phyloP scores from a whole-genome alignment of 2,888 invertebrate species.

The Molorchus minor region DNA sequence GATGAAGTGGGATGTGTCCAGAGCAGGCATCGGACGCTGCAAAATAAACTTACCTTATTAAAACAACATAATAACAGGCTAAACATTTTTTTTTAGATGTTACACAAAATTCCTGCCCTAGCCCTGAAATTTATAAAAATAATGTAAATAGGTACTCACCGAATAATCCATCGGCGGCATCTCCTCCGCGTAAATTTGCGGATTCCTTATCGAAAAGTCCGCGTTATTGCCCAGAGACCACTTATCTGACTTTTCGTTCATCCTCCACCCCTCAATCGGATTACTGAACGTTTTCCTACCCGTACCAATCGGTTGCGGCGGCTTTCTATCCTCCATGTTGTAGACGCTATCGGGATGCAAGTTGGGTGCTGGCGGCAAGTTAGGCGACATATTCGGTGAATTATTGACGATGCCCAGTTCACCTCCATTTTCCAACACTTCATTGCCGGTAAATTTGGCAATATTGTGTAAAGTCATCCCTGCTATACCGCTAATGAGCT shows the following conservation, averaged over 20 bases:
- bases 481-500: constrained; percentile 58
- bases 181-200: constrained; percentile 60
- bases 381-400: constrained; percentile 64
- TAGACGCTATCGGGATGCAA: constrained; percentile 35
- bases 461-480: constrained; percentile 59
- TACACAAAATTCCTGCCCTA: too few relatives aligned
- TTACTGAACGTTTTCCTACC: constrained; percentile 72
- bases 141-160: constrained; percentile 54
- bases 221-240: constrained; percentile 42
- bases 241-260: constrained; percentile 37
- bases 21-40: constrained; percentile 51
- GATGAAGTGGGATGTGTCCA: constrained; percentile 54
- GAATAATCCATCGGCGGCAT: constrained; percentile 64
- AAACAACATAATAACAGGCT: too few relatives aligned
- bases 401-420: constrained; percentile 63
- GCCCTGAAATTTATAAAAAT: too few relatives aligned
- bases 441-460: constrained; percentile 53
- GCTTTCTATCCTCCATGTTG: constrained; percentile 66
- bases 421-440: constrained; percentile 61
- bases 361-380: constrained; percentile 41
- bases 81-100: too few relatives aligned
- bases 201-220: constrained; percentile 50
- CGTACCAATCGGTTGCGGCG: constrained; percentile 77
- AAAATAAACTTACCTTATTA: constrained; percentile 10
- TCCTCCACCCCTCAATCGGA: constrained; percentile 45